Base-by-base conservation (phyloP, 2,797 vertebrate genomes). In the Myotis daubentonii region DNA sequence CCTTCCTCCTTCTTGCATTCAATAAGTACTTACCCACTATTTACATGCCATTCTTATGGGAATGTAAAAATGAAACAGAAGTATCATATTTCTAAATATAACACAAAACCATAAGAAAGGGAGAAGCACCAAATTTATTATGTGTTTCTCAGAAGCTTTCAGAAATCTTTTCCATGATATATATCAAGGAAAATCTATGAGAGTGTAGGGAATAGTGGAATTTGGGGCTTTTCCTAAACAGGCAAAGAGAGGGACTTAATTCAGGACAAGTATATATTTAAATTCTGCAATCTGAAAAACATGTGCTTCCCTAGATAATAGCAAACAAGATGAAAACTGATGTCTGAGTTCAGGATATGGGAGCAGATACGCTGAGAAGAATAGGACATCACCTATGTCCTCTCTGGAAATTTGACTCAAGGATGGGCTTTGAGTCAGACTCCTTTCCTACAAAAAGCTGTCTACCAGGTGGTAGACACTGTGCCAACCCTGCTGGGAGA, bases 121-220 rank as follows among this genome's bases (percentile, higher is more conserved):
- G 53, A 93, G 93, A 96, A 85, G 81, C 78, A 88, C 20, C 65
- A 30, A 87, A 96, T 96, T 96, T 96, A 96, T 95, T 81, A 93
- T 5, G 95, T 96, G 95, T 80, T 94, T 96, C 93, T 71, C 94
- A 75, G 87, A 57, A 78, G 94, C 78, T 96, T 95, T 94, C 96
- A 96, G 96, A 95, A 97, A 87, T 38, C 74, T 62, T 79, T 70
- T 86, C 87, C 74, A 25, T 47, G 89, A 83, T 33, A 84, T 94
- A 86, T 89, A 94, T 95, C 95, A 79, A 94, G 81, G 81, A 93
- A 93, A 96, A 91, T 72, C 85, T 51, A 87, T 19, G 17, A 57
- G 84, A n/a, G 84, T 3, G 10, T 2, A 30, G 95, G 90, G 94
- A 95, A 78, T 65, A 75, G 57, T 33, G 93, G 86, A 90, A 89